Base-by-base conservation (phyloP, 2,888 invertebrate species). In the Pinctada fucata region DNA sequence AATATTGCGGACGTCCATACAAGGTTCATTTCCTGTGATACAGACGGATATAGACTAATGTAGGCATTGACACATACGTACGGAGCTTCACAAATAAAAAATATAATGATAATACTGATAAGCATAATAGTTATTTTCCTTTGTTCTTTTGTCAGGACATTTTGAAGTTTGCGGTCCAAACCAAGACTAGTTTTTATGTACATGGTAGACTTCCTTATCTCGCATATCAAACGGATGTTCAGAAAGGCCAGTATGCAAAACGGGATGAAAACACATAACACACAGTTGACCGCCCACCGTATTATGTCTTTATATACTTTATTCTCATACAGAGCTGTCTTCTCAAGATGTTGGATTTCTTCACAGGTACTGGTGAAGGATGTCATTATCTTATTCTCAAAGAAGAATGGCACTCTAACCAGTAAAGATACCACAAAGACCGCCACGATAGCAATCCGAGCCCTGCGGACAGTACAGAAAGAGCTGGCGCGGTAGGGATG, bases 91-190 rank as follows among this genome's bases (percentile, higher is more conserved):
- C 90, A 91, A 67, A 91, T 71, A 81, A 91, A 91, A 83, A 91
- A 91, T n/a, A 90, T 90, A 49, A 90, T 83, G 51, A 91, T 87
- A 72, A 92, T 88, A 72, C 87, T 87, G 63, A 91, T 88, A 16
- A 91, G 81, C 92, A 92, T 92, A 73, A 91, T 82, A 5, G 91
- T 91, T 50, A 92, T 90, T 83, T 91, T 91, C 31, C 88, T 81
- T 82, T 92, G 89, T 81, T 92, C 91, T 47, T 85, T 82, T 4
- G 89, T 87, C n/a, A 91, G 87, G 47, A 86, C 84, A 16, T 85
- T 88, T 74, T 87, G 86, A 58, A 87, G 83, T 6, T 82, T 83
- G 1, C 85, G 85, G 71, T 85, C 84, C 48, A 83, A 84, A 8
- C 85, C 87, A 45, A 90, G 81, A 80, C 88, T 89, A 63, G 87